Conservation (phyloP, 2,888 invertebrate genomes). For the Teleiodes luculella region DNA sequence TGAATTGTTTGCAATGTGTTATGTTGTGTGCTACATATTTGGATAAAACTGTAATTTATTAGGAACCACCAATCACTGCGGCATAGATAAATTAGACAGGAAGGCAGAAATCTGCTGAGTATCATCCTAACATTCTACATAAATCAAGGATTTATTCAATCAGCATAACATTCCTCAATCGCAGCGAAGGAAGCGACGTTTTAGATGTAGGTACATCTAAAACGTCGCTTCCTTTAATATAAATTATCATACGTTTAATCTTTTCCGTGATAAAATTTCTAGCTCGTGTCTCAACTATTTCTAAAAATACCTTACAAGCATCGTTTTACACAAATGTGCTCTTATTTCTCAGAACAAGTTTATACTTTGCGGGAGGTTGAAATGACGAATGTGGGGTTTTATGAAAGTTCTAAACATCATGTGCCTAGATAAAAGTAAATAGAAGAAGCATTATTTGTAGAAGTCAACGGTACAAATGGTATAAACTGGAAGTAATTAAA, state of each 20-base stretch:
- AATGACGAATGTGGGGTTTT: not conserved
- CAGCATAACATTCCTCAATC: conserved; percentile 11
- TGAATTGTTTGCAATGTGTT: too few relatives aligned
- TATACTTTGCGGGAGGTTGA: conserved; percentile 13
- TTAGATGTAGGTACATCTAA: too few relatives aligned
- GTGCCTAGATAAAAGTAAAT: not conserved
- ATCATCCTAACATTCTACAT: not conserved
- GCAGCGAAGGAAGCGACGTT: too few relatives aligned
- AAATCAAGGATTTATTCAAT: conserved; percentile 13
- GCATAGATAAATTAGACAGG: conserved; percentile 22
- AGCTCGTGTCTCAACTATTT: conserved; percentile 4
- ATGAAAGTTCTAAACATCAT: too few relatives aligned
- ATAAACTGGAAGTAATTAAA: conserved; percentile 56
- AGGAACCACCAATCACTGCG: too few relatives aligned
- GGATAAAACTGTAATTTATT: too few relatives aligned
- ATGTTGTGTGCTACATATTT: too few relatives aligned
- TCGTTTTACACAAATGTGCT: not conserved
- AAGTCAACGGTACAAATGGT: conserved; percentile 37
- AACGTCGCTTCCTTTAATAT: not conserved
- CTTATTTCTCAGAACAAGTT: conserved; percentile 6
- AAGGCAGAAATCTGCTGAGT: not conserved
- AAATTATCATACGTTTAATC: not conserved
- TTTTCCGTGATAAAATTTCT: not conserved
- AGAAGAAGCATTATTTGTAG: conserved; percentile 17
- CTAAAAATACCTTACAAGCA: conserved; percentile 5